Percentiles rank a stretch among this genome's conserved stretches.
Evolutionary conservation across 2,113 vertebrate genomes (phyloP).

Genomic region (Hydropotes inermis): DNA sequence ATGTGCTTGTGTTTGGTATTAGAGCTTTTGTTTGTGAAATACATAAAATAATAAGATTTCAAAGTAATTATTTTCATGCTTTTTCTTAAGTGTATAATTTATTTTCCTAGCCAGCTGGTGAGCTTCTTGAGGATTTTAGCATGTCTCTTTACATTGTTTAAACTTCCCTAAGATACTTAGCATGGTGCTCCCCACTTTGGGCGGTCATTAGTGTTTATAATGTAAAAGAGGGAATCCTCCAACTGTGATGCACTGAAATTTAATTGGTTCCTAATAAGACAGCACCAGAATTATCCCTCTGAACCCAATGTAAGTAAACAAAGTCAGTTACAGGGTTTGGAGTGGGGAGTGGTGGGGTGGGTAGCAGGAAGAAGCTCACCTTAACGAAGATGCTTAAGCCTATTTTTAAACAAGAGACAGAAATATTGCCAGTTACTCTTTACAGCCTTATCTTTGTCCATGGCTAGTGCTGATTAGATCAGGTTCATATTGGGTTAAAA

Average conservation of each 20-base stretch:
- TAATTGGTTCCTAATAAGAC: background rate
- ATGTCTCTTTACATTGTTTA: background rate
- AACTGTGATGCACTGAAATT: background rate
- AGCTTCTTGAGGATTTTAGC: background rate
- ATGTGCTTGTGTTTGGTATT: conserved; percentile 72
- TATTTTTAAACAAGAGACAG: background rate
- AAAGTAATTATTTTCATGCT: conserved; percentile 42
- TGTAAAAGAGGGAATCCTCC: background rate
- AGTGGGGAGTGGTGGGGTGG: background rate
- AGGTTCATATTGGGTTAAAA: background rate
- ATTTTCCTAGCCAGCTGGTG: background rate
- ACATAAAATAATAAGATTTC: conserved; percentile 80
- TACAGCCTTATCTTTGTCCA: background rate
- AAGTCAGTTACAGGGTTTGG: background rate
- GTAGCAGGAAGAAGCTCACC: background rate
- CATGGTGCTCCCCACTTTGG: background rate
- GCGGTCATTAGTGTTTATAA: background rate
- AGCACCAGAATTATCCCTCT: background rate
- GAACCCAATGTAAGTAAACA: background rate
- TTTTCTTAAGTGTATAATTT: background rate
- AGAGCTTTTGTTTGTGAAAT: conserved; percentile 79
- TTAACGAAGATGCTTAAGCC: background rate
- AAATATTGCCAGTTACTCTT: background rate
- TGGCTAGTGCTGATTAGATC: background rate
- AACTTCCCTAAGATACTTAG: background rate